A percentile compares a stretch with the other conserved stretches of the same genome.
phyloP scores from a whole-genome alignment of 2,113 vertebrate species.

The Meriones unguiculatus region DNA sequence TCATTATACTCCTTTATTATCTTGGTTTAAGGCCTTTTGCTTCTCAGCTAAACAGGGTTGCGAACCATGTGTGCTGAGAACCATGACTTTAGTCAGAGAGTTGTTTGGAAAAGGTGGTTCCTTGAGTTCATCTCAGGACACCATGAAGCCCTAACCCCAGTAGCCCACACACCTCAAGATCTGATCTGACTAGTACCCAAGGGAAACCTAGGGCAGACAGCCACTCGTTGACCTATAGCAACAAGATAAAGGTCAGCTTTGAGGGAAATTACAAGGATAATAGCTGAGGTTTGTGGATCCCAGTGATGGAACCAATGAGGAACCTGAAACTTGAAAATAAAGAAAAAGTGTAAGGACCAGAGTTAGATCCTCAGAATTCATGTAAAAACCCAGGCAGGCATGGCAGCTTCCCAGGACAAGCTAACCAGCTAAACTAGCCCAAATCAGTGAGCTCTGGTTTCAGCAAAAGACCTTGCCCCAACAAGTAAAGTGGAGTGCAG shows the following conservation, averaged over 20 bases:
- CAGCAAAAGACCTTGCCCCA: no score
- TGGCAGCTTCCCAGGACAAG: background rate
- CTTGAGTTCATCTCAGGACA: background rate
- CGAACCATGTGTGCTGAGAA: background rate
- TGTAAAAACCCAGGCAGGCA: background rate
- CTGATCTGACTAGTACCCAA: background rate
- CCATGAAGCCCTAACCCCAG: background rate
- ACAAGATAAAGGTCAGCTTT: background rate
- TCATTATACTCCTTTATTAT: constrained; percentile 38
- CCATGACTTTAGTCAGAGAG: constrained; percentile 29
- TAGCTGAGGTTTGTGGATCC: background rate
- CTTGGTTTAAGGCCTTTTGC: constrained; percentile 15
- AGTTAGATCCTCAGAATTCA: background rate
- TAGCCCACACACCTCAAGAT: background rate
- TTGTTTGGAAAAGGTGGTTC: background rate
- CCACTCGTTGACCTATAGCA: background rate
- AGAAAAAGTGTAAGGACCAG: background rate
- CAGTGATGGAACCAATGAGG: background rate
- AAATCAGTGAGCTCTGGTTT: background rate
- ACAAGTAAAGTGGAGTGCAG: background rate
- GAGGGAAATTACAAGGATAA: background rate
- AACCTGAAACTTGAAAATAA: background rate
- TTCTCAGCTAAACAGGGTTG: background rate
- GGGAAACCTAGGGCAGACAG: background rate
- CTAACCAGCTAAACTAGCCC: background rate